These are phyloP conservation scores for Spodoptera litura DNA, from an alignment of 1,140 invertebrate genomes.

Conservation along the genomic window DNA sequence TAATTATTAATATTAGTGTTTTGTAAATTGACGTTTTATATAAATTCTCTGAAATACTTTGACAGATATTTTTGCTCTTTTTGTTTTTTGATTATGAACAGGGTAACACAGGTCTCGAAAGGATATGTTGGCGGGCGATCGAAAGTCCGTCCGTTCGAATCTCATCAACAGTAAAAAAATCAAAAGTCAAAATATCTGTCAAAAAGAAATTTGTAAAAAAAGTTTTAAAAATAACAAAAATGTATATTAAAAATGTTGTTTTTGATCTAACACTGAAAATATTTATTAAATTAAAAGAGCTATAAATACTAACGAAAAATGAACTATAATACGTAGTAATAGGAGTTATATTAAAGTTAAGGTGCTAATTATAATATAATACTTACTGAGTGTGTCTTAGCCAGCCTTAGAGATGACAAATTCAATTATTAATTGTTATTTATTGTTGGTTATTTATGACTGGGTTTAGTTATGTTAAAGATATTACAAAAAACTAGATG, in stretches of 20 bases:
- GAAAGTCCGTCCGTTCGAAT: neutral
- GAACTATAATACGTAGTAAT: too few species aligned
- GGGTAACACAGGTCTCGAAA: constrained; percentile 2
- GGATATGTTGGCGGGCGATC: neutral
- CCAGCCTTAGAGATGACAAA: constrained; percentile 15
- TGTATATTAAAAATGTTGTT: constrained; percentile 11
- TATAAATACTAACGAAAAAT: too few species aligned
- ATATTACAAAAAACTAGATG: neutral
- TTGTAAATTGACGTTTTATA: constrained; percentile 31
- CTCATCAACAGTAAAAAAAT: constrained; percentile 6
- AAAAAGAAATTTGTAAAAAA: neutral
- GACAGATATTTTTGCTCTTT: constrained; percentile 16
- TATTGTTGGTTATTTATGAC: constrained; percentile 12
- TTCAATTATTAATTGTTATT: constrained; percentile 35
- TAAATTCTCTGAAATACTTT: neutral
- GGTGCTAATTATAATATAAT: constrained; percentile 24
- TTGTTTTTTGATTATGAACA: neutral
- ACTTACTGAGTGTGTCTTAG: constrained; percentile 28
- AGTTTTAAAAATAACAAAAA: constrained; percentile 24
- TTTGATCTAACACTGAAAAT: constrained; percentile 13
- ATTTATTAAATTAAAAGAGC: too few species aligned
- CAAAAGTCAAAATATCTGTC: constrained; percentile 10
- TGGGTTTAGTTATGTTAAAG: constrained; percentile 6
- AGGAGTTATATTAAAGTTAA: neutral
- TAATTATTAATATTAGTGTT: constrained; percentile 2